Evolutionary conservation across 2,113 vertebrate species (phyloP), one percentile per base, ranked within the genome.

Genomic region (Rutilus rutilus): DNA sequence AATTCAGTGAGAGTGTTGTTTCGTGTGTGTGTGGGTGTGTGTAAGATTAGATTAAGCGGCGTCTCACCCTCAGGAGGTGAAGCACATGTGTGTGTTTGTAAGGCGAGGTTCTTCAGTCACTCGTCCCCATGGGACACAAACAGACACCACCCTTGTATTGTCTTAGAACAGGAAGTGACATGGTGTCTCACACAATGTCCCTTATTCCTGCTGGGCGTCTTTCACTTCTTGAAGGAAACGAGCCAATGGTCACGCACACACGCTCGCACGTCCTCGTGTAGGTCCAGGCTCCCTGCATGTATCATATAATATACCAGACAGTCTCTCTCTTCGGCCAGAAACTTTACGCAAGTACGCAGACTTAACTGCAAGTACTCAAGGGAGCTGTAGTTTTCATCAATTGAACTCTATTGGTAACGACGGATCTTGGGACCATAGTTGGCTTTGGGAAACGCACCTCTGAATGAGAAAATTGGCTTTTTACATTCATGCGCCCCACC

Each of bases 141-240:
- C 82, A 82, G 64, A 78, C 50, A 67, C 82, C 85, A 85, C 86
- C 85, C 89, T 73, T 85, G 87, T 75, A 90, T 90, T 90, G 89
- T 90, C 78, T 85, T 74, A 33, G 30, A 25, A 79, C 47, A 85
- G 89, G 89, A 90, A 83, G 85, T 90, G 87, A 88, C 85, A 88
- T 81, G n/a, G 36, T 47, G 45, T 78, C 85, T 86, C 78, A 85
- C 47, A 85, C 78, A 90, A 83, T 83, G 83, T 86, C 83, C 87
- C 81, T 81, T 83, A 36, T 80, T 80, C 75, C 60, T 82, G 50
- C 39, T 25, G 88, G 88, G 85, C 52, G 86, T 87, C 71, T 89
- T 54, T 77, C 5, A 59, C 11, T 60, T 65, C 82, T 86, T 45
- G 80, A 78, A 84, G 45, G 50, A 74, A 86, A 82, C 21, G 71